These are phyloP conservation scores for Anniella stebbinsi DNA, from an alignment of 2,797 vertebrate species.

Conservation along the genomic window DNA sequence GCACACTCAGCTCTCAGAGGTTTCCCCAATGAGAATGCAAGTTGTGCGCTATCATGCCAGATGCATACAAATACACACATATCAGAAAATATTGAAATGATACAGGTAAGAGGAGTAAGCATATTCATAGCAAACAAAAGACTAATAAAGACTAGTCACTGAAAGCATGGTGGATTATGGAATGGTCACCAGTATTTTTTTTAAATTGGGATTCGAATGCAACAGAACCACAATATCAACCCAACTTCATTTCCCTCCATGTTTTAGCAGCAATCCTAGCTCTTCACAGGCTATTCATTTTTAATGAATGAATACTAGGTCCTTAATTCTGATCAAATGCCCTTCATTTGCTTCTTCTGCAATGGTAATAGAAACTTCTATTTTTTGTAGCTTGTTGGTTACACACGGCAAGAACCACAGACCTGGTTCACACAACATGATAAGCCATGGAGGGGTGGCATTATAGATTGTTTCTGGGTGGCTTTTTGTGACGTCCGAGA, in stretches of 20 bases:
- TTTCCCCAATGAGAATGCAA: not conserved
- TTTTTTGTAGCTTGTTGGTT: not conserved
- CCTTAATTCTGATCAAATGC: not conserved
- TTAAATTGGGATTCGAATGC: not conserved
- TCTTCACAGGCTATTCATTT: not conserved
- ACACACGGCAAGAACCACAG: not conserved
- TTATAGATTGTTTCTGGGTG: too few species aligned
- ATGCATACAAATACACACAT: not conserved
- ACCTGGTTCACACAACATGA: too few species aligned
- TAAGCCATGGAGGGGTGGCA: too few species aligned
- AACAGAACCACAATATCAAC: not conserved
- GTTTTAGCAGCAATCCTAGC: not conserved
- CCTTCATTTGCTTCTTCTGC: not conserved
- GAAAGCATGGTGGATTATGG: not conserved
- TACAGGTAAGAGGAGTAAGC: not conserved
- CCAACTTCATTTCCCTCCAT: not conserved
- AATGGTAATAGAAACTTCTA: not conserved
- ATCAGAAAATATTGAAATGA: not conserved
- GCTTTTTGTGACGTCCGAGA: not conserved
- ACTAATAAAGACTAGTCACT: not conserved
- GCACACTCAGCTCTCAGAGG: not conserved
- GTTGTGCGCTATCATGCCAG: not conserved
- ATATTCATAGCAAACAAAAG: not conserved
- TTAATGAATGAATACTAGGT: not conserved
- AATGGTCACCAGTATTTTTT: not conserved